Base-by-base conservation (phyloP, 2,888 invertebrate species). In the Drosophila antonietae region DNA sequence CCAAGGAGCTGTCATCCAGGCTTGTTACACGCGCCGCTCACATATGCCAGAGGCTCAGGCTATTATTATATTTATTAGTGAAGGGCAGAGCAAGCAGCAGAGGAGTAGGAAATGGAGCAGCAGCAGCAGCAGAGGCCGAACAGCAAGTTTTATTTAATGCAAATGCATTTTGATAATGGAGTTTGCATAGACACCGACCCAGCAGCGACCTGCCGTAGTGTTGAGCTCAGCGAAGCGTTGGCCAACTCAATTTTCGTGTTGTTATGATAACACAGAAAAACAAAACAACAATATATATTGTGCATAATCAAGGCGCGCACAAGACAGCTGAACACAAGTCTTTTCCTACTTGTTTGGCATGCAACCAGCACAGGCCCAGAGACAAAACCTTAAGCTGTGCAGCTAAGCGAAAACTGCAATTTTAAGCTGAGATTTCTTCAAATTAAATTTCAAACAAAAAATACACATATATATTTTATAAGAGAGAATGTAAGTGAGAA, bases 81-180 rank as follows among this genome's bases (percentile, higher is more conserved):
- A 31, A 35, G 37, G 35, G n/a, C n/a, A n/a, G n/a, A n/a, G n/a
- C n/a, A n/a, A n/a, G 33, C 28, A 3, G 15, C 12, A 37, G 37
- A 4, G 23, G 14, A 14, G 6, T 28, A 6, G 28, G 6, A 28
- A 28, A 28, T 28, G 14, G 14, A 37, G 37, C 37, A 37, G 15
- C 28, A 28, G 47, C 2, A 12, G 44, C 47, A 14, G 15, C 28
- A n/a, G 28, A 4, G 52, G n/a, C 44, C 20, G 44, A 12, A 23
- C 55, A 65, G 59, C 52, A 58, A 68, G 68, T 52, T 43, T 41
- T 43, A 47, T 68, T 73, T 76, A 75, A 76, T 69, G 69, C 68
- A 72, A 75, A 75, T 76, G 75, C 61, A 75, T 65, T 76, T 76
- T 68, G 73, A 75, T 76, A 75, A 75, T 75, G 41, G 44, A 76